A percentile compares a stretch with the other conserved stretches of the same genome.
phyloP scores from a whole-genome alignment of 2,888 invertebrate genomes.

The Thymelicus sylvestris region DNA sequence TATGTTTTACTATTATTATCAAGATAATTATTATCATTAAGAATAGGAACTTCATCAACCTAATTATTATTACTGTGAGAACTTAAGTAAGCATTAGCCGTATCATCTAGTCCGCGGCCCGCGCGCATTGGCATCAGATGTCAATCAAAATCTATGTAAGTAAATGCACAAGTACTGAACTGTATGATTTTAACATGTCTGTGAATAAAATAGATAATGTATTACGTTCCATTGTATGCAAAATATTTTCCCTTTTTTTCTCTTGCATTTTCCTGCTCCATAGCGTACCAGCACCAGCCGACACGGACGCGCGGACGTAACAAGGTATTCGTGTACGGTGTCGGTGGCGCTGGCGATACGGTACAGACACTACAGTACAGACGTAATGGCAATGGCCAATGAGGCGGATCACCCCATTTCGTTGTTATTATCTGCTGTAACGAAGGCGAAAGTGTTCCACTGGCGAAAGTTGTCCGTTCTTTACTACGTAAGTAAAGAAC shows the following conservation, averaged over 20 bases:
- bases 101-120: too few relatives aligned
- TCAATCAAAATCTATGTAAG: too few relatives aligned
- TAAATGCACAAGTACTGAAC: too few relatives aligned
- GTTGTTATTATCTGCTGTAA: slow-evolving; percentile 55
- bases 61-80: not conserved
- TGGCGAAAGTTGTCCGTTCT: slow-evolving; percentile 64
- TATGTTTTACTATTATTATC: not conserved
- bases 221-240: not conserved
- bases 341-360: not conserved
- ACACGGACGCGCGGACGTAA: too few relatives aligned
- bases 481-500: slow-evolving; percentile 29
- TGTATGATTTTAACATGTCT: too few relatives aligned
- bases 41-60: not conserved
- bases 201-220: not conserved
- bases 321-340: too few relatives aligned
- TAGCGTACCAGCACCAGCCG: slow-evolving; percentile 23
- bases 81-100: not conserved
- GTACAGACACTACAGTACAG: slow-evolving; percentile 26
- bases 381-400: slow-evolving; percentile 47
- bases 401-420: slow-evolving; percentile 57
- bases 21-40: slow-evolving; percentile 1
- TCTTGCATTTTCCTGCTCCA: slow-evolving; percentile 2
- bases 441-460: slow-evolving; percentile 71
- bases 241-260: not conserved
- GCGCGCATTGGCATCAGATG: too few relatives aligned